Conservation (phyloP, 2,888 invertebrate species). For the Ormyrus thymus region DNA sequence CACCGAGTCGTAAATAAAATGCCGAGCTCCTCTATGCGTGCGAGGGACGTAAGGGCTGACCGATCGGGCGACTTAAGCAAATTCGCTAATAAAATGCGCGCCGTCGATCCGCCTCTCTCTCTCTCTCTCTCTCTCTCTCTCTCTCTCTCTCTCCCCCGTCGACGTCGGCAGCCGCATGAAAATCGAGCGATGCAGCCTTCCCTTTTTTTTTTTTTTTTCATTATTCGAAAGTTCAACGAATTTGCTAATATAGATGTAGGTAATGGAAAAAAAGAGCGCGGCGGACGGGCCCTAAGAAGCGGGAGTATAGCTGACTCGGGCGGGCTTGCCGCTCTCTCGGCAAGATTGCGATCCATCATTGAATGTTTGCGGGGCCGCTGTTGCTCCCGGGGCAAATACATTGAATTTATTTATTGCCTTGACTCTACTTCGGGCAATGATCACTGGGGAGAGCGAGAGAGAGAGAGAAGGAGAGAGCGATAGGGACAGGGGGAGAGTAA, state of each 20-base stretch:
- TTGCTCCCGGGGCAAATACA: conserved; percentile 67
- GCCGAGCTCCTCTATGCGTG: not conserved
- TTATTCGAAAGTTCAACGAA: not conserved
- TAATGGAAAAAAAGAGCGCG: not conserved
- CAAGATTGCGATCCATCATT: conserved; percentile 73
- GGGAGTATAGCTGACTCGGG: no score
- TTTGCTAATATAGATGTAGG: conserved; percentile 2
- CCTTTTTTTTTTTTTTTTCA: not conserved
- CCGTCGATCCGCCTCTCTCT: conserved; percentile 58
- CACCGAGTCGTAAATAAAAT: conserved; percentile 26
- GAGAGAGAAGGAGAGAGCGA: no score
- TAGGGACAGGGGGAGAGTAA: no score
- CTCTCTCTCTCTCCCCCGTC: not conserved
- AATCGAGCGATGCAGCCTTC: conserved; percentile 28
- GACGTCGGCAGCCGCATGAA: not conserved
- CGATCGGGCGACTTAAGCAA: conserved; percentile 63
- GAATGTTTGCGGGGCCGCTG: conserved; percentile 71
- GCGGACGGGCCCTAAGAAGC: not conserved
- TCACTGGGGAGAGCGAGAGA: no score
- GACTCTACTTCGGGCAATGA: not conserved
- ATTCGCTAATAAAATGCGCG: conserved; percentile 74
- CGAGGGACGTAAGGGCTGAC: conserved; percentile 20
- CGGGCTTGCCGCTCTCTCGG: no score
- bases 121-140: not conserved
- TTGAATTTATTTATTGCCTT: conserved; percentile 74